Conservation (phyloP, 1,140 invertebrate species). For the Drosophila kohkoa region DNA sequence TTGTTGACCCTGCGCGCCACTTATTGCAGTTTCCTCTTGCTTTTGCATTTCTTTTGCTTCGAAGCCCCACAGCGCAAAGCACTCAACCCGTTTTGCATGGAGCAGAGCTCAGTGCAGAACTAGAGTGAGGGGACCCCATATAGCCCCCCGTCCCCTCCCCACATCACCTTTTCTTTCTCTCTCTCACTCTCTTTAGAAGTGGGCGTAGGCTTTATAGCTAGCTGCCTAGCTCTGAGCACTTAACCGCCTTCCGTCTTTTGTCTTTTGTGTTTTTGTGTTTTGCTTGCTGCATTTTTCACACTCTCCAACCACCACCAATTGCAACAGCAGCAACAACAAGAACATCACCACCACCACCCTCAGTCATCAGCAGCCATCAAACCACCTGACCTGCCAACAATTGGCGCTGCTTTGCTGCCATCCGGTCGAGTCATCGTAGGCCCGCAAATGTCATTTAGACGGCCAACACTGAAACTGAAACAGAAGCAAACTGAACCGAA, state of each 20-base stretch:
- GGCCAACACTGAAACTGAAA: constrained; percentile 10
- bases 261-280: constrained; percentile 44
- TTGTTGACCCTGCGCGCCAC: constrained; percentile 81
- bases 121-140: constrained; percentile 22
- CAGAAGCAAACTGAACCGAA: no score
- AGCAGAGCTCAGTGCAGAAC: constrained; percentile 34
- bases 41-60: constrained; percentile 79
- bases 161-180: neutral
- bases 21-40: constrained; percentile 73
- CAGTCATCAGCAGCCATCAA: constrained; percentile 23
- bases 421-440: constrained; percentile 14
- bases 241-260: constrained; percentile 80
- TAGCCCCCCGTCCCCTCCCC: neutral
- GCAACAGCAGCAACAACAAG: neutral
- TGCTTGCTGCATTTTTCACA: constrained; percentile 64
- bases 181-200: constrained; percentile 37
- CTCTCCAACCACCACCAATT: constrained; percentile 35
- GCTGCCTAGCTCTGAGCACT: constrained; percentile 65
- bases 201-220: constrained; percentile 60
- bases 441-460: constrained; percentile 75
- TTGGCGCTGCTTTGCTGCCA: constrained; percentile 42
- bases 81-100: constrained; percentile 64
- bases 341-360: constrained; percentile 3
- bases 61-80: constrained; percentile 73
- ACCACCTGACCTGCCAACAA: constrained; percentile 73